Evolutionary conservation across 2,113 vertebrate genomes (phyloP).

Genomic region (Lutjanus erythropterus): DNA sequence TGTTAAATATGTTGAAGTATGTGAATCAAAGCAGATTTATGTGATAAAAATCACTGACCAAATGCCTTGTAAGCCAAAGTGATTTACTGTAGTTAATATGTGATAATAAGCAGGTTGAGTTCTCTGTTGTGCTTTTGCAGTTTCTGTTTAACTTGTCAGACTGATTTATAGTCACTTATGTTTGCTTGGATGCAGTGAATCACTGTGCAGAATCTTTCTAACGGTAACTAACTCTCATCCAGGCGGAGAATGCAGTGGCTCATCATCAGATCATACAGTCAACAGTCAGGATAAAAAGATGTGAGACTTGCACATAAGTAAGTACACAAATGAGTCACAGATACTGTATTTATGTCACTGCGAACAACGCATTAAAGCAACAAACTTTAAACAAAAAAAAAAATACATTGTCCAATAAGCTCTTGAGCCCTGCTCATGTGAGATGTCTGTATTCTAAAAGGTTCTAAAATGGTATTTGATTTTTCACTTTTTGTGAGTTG

Average conservation of each 20-base stretch:
- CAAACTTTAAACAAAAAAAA: not conserved
- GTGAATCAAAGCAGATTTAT: not conserved
- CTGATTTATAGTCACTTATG: not conserved
- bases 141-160: not conserved
- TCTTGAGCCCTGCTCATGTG: not conserved
- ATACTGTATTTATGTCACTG: not conserved
- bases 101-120: not conserved
- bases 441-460: not conserved
- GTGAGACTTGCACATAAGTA: not conserved
- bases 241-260: not conserved
- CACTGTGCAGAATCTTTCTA: not conserved
- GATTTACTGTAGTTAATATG: not conserved
- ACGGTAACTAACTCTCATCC: not conserved
- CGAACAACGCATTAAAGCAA: not conserved
- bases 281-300: not conserved
- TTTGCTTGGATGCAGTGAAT: not conserved
- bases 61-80: constrained; percentile 32
- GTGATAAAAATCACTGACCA: constrained; percentile 9
- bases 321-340: not conserved
- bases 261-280: not conserved
- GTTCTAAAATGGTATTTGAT: not conserved
- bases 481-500: not conserved
- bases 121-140: not conserved
- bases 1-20: not conserved
- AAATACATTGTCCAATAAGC: not conserved